phyloP scores from a whole-genome alignment of 2,113 vertebrate species.

The Himantopus leucocephalus region DNA sequence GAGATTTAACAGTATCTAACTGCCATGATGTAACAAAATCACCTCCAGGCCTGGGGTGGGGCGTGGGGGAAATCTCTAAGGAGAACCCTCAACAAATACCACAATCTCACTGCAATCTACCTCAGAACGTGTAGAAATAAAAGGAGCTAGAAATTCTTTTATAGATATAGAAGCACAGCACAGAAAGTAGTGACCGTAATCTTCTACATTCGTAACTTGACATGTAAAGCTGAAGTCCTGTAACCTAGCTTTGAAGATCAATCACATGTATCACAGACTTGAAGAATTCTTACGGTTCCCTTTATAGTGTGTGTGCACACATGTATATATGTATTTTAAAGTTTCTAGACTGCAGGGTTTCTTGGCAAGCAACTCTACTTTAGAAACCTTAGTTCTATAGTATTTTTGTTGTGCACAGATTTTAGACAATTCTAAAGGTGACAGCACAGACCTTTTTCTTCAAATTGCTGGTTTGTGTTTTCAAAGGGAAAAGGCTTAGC shows the following conservation, averaged over 20 bases:
- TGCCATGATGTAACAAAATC: background rate
- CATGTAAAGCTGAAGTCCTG: background rate
- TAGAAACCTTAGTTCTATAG: background rate
- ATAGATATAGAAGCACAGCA: background rate
- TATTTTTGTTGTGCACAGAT: background rate
- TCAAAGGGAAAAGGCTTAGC: background rate
- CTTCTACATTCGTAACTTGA: background rate
- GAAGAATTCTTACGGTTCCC: background rate
- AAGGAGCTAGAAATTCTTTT: background rate
- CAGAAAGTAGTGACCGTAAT: background rate
- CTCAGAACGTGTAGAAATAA: background rate
- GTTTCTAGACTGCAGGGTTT: background rate
- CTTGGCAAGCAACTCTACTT: background rate
- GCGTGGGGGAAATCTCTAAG: background rate
- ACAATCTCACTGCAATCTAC: background rate
- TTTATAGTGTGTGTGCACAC: rapidly evolving
- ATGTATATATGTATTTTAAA: background rate
- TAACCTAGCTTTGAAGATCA: background rate
- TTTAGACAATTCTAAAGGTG: background rate
- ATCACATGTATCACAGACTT: background rate
- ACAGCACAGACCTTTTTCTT: background rate
- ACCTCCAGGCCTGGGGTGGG: rapidly evolving
- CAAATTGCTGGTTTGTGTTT: background rate
- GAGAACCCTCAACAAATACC: background rate
- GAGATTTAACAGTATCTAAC: background rate